Evolutionary conservation across 2,113 vertebrate species (phyloP).

Genomic region (Scophthalmus maximus): DNA sequence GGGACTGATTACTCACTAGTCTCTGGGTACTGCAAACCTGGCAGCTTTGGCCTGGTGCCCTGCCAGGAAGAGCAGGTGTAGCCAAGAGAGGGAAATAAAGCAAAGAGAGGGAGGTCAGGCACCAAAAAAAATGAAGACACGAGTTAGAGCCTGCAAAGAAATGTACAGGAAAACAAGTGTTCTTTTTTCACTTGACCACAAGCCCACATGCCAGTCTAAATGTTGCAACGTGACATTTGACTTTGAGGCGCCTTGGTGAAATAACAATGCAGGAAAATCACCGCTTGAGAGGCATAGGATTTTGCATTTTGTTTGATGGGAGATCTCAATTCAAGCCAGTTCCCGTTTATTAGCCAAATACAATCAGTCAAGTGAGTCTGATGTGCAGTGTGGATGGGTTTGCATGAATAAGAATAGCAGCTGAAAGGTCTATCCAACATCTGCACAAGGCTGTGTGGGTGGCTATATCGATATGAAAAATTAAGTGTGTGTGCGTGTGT

Average conservation of each 20-base stretch:
- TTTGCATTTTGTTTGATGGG: constrained; percentile 48
- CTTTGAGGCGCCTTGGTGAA: neutral
- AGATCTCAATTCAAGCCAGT: constrained; percentile 46
- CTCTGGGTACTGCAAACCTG: constrained; percentile 6
- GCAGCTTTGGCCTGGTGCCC: constrained; percentile 23
- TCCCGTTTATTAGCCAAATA: constrained; percentile 69
- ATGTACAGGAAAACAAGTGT: neutral
- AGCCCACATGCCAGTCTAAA: neutral
- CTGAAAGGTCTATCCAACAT: constrained; percentile 73
- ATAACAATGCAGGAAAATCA: neutral
- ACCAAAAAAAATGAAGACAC: neutral
- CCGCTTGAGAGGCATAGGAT: constrained; percentile 9
- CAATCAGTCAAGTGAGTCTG: constrained; percentile 71
- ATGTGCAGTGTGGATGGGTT: constrained; percentile 57
- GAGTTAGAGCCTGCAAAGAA: neutral
- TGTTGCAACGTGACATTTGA: constrained; percentile 10
- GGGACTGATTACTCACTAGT: neutral
- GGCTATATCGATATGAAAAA: constrained; percentile 56
- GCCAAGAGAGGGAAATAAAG: constrained; percentile 29
- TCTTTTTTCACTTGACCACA: neutral
- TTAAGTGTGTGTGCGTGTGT: constrained; percentile 29
- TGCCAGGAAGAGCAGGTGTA: constrained; percentile 50
- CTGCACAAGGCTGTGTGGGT: constrained; percentile 57
- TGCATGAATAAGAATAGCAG: constrained; percentile 74
- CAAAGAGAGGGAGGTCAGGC: constrained; percentile 18